Evolutionary conservation across 2,113 vertebrate genomes (phyloP), one percentile per base, ranked within the genome.

Genomic region (Syrrhaptes paradoxus): DNA sequence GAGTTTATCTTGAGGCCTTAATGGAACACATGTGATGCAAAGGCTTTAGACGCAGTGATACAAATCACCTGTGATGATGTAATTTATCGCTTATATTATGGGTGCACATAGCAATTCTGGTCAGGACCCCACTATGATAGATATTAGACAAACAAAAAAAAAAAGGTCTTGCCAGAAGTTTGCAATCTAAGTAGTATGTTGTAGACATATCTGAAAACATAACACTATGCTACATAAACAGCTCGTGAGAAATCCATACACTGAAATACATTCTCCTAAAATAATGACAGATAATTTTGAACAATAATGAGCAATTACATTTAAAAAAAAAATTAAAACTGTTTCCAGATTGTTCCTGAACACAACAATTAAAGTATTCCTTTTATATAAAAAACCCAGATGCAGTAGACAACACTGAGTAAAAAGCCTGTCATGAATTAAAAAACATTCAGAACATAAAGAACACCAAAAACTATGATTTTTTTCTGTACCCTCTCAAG

Each of bases 401-500:
- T 74, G 68, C 19, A 86, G 31, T 61, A 93, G 83, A 65, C 34
- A 92, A 79, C 49, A 72, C 54, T 63, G 38, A 86, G 32, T 59
- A 70, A 96, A 96, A 94, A 90, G 55, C 20, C 72, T 74, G 25
- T 20, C 52, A 78, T n/a, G 29, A 94, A 74, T 71, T 70, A 18
- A 77, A 96, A 91, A 61, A 54, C 1, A 0, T 48, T 90, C 34
- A 73, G 68, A 88, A 86, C 65, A 78, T 25, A 78, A 95, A 95
- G 58, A 58, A 68, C 68, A 81, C 66, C 36, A 94, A 89, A 96
- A 88, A 57, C 49, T 41, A 25, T 7, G 41, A 87, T 51, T 93
- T 91, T 28, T 84, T 89, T 90, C 93, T 82, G 28, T 81, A 75
- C 62, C 34, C 88, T 94, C 80, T 96, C 88, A 96, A 97, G 93